Base-by-base conservation (phyloP, 2,113 vertebrate species). In the Baryphthengus martii region DNA sequence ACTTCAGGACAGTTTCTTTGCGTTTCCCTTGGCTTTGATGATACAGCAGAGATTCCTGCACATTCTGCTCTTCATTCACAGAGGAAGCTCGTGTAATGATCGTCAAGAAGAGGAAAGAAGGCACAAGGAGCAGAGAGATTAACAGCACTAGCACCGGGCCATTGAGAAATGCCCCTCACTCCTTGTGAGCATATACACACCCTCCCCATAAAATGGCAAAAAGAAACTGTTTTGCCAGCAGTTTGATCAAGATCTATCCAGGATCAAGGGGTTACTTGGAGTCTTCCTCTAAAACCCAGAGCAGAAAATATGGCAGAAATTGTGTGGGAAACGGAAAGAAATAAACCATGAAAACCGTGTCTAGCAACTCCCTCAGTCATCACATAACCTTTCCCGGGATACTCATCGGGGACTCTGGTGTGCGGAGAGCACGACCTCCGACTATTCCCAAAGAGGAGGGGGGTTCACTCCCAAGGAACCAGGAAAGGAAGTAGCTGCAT, bases 181-280 rank as follows among this genome's bases (percentile, higher is more conserved):
- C 52, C n/a, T 42, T 24, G 4, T 0, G 1, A 25, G n/a, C 11
- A 12, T 6, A 1, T 1, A 40, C 24, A 26, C 74, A 24, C 33
- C 12, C 35, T n/a, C n/a, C 59, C 28, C 50, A 59, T 14, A 8
- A 40, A 76, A 17, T 0, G 56, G 31, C 53, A 47, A 59, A 84
- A 79, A 39, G 13, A 50, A 94, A 73, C 7, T 35, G 10, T 50
- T 80, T 10, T 49, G 8, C 52, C 21, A 10, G 45, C 33, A 78
- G 76, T 58, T 88, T 40, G 42, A 67, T 52, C 45, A 28, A 44
- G 45, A 63, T 28, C 62, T 65, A 5, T 17, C 74, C 50, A 65
- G 35, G 33, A 76, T 21, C 52, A 39, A 63, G 37, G 47, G 23
- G 47, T 1, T 71, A 8, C 35, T 21, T 9, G 28, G 49, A 73